These are phyloP conservation scores for Takifugu rubripes DNA, from an alignment of 2,797 vertebrate species.

Conservation along the genomic window DNA sequence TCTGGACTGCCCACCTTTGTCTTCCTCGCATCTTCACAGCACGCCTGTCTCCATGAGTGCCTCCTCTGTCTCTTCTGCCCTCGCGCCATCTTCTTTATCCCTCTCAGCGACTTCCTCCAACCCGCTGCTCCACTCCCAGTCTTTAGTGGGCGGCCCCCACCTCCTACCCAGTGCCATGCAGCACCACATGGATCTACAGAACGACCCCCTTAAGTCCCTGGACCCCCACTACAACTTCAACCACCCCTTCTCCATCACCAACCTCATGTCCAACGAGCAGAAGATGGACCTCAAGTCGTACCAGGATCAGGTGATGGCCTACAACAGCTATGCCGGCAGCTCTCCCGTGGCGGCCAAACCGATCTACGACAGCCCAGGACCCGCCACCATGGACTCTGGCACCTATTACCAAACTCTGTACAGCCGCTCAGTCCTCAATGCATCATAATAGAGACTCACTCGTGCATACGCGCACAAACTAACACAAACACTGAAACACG, in stretches of 20 bases:
- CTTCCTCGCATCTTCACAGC: conserved; percentile 68
- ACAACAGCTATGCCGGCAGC: conserved; percentile 70
- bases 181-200: conserved; percentile 85
- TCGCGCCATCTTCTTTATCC: conserved; percentile 59
- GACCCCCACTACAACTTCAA: conserved; percentile 91
- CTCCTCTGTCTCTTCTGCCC: conserved; percentile 60
- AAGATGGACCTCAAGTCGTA: conserved; percentile 86
- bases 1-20: conserved; percentile 72
- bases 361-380: conserved; percentile 76
- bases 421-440: conserved; percentile 85
- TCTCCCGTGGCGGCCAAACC: conserved; percentile 75
- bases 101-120: conserved; percentile 52
- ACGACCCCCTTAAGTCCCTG: conserved; percentile 83
- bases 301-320: conserved; percentile 83
- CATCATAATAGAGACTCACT: conserved; percentile 74
- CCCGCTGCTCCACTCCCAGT: conserved; percentile 73
- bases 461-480: not conserved
- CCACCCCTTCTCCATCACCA: conserved; percentile 92
- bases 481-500: conserved; percentile 7
- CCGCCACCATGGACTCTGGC: conserved; percentile 76
- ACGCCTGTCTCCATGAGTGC: conserved; percentile 61
- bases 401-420: conserved; percentile 86
- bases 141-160: conserved; percentile 61
- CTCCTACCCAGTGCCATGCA: conserved; percentile 78
- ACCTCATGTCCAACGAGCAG: conserved; percentile 90